A percentile compares a stretch with the other conserved stretches of the same genome.
phyloP scores from a whole-genome alignment of 1,140 invertebrate genomes.

The Pentalonia nigronervosa region DNA sequence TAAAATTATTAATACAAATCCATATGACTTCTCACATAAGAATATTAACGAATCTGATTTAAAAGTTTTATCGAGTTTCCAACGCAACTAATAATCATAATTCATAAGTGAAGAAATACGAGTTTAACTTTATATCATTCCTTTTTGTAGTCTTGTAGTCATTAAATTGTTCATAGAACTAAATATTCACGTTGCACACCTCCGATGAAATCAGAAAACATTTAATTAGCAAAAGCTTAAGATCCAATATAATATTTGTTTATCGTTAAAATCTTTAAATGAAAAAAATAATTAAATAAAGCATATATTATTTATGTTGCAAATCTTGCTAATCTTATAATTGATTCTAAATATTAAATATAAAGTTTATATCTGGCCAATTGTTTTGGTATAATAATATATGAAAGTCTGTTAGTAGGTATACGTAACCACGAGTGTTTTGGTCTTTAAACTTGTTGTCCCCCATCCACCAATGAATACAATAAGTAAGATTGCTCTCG shows the following conservation, averaged over 20 bases:
- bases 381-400: neutral
- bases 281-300: no score
- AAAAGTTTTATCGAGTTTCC: neutral
- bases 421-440: neutral
- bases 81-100: neutral
- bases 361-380: neutral
- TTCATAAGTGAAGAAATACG: neutral
- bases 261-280: neutral
- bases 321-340: no score
- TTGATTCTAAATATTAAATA: neutral
- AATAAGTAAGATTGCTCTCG: no score
- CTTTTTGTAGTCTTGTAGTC: neutral
- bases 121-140: neutral
- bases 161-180: neutral
- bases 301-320: no score
- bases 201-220: neutral
- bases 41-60: neutral
- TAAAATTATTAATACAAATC: neutral
- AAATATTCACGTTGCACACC: neutral
- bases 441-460: neutral
- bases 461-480: no score
- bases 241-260: neutral
- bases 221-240: no score
- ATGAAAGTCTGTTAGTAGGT: neutral
- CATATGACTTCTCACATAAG: neutral